Evolutionary conservation across 2,888 invertebrate genomes (phyloP).

Genomic region (Flexamia atlantica): DNA sequence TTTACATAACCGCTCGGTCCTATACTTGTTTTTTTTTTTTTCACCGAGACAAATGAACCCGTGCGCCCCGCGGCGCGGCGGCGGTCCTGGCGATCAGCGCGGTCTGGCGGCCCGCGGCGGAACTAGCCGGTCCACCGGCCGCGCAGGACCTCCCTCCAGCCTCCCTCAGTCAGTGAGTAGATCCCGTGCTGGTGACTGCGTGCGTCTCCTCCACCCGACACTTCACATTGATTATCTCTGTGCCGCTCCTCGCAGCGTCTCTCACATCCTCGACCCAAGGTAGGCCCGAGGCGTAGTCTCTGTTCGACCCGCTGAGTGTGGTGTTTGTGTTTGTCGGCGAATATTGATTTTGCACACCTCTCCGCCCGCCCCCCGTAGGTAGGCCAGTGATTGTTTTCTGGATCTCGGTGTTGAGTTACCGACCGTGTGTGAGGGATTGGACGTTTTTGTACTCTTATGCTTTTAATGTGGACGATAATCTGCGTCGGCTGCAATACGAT

Average conservation of each 20-base stretch:
- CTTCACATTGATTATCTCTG: slow-evolving; percentile 15
- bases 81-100: neutral
- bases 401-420: slow-evolving; percentile 33
- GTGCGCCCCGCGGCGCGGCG: neutral
- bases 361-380: neutral
- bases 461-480: too few species aligned
- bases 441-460: neutral
- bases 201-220: neutral
- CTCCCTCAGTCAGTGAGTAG: slow-evolving; percentile 28
- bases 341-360: slow-evolving; percentile 18
- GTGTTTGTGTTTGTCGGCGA: neutral
- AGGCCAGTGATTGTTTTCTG: slow-evolving; percentile 9
- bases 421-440: neutral
- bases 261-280: slow-evolving; percentile 24
- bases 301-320: neutral
- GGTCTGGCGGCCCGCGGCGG: neutral
- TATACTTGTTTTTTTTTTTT: too few species aligned
- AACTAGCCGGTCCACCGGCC: slow-evolving; percentile 6
- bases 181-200: slow-evolving; percentile 1
- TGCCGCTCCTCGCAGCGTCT: slow-evolving; percentile 3
- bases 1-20: too few species aligned
- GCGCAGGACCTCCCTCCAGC: slow-evolving; percentile 9
- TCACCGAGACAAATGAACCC: neutral
- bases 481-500: too few species aligned
- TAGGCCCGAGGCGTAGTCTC: neutral